Base-by-base conservation (phyloP, 1,140 invertebrate genomes). In the Copidosoma floridanum region DNA sequence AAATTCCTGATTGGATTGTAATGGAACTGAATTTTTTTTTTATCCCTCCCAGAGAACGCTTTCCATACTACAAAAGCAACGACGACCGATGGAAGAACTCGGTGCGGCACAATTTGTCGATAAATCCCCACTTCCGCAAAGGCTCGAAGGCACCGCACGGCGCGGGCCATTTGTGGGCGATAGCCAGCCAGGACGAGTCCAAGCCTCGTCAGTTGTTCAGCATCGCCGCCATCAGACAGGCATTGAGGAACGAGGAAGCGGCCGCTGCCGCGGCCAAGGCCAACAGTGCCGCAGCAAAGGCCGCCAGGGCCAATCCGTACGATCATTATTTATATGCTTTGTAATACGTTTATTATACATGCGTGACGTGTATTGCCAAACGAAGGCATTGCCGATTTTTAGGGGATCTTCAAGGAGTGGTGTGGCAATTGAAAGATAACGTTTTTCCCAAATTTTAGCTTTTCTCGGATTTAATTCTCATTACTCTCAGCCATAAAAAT, bases 71-170 rank as follows among this genome's bases (percentile, higher is more conserved):
- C 75, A 91, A 91, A 72, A 87, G 89, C 32, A 89, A 92, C 67
- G 91, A 94, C 61, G 91, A 93, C 66, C 85, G 91, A 64, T 94
- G 92, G 92, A 94, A 94, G 72, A 94, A 94, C 74, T 94, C 91
- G 0, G 90, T 94, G 0, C 81, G 92, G 56, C 91, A 93, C 72
- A 93, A 93, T 78, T 78, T 94, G 14, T 93, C 90, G 2, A 94
- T 94, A 70, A 94, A 93, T 77, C 92, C 91, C 0, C 91, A 93
- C 73, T 94, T 94, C 70, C 84, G 91, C 3, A 94, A 94, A 75
- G 91, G 91, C 0, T 87, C 87, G 0, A 90, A 93, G 69, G 89
- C 91, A 0, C 83, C 89, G 0, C 89, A 91, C 57, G 92, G 91
- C 10, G 90, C 91, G 2, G 92, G 92, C 14, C 92, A 94, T 74